These are phyloP conservation scores for Metacarcinus magister DNA, from an alignment of 2,888 invertebrate genomes.

Conservation along the genomic window DNA sequence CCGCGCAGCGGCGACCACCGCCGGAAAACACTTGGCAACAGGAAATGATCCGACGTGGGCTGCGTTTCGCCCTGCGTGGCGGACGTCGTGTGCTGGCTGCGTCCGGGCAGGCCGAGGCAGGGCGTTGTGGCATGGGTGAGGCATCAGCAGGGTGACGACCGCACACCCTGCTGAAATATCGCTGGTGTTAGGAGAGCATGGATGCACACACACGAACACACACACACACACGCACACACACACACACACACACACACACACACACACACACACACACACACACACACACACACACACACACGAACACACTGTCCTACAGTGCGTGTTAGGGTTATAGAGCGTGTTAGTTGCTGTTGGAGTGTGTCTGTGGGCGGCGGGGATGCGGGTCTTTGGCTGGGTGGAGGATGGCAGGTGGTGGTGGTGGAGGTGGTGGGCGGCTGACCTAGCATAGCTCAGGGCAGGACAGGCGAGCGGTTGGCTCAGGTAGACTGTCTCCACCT, in stretches of 20 bases:
- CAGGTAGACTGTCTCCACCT: neutral
- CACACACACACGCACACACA: neutral
- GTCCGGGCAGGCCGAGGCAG: neutral
- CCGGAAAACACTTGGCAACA: conserved; percentile 15
- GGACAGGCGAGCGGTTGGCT: conserved; percentile 44
- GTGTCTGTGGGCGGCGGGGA: neutral
- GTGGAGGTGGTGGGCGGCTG: conserved; percentile 44
- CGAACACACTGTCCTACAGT: neutral
- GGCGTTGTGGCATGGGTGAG: neutral
- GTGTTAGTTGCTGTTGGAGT: conserved; percentile 31
- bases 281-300: neutral
- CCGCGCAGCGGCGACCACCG: neutral
- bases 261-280: neutral
- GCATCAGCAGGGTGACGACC: neutral
- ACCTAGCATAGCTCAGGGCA: conserved; percentile 71
- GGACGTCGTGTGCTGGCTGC: neutral
- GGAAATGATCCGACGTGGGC: neutral
- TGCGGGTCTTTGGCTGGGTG: neutral
- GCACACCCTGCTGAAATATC: no score
- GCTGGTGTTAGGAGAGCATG: no score
- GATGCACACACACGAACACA: no score
- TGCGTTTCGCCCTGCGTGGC: neutral
- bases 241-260: conserved; percentile 26
- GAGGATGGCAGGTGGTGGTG: neutral
- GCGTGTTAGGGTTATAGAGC: conserved; percentile 12